Evolutionary conservation across 2,888 invertebrate species (phyloP), one percentile per base, ranked within the genome.

Genomic region (Drosophila yooni): DNA sequence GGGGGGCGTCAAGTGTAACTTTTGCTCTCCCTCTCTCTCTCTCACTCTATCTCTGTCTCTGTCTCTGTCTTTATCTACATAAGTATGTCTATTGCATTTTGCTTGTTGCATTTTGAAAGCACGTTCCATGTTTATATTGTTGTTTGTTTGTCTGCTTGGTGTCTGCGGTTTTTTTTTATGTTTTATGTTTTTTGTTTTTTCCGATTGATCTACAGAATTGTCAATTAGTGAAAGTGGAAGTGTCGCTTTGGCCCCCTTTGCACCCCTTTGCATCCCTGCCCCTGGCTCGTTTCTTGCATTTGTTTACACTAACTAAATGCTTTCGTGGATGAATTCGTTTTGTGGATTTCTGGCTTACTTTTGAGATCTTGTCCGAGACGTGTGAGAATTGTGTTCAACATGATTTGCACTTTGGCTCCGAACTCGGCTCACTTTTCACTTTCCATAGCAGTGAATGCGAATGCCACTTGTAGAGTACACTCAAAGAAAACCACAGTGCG

Each of bases 141-240:
- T 63, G 59, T 58, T 70, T 52, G 74, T 70, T 57, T 76, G 79
- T 76, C 70, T 79, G 71, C 65, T 79, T 70, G 70, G 46, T 76
- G 82, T 79, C 78, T 88, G 79, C 59, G 76, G 81, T 80, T 83
- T 80, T 83, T 67, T 80, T 81, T 80, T 83, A 62, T 75, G 21
- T 34, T 34, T 34, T 34, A 10, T 11, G 75, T 77, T 82, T 81
- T 53, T 64, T 59, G 67, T 77, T 79, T 76, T 77, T 70, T 74
- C 67, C 81, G 73, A 86, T 88, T 75, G 82, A 81, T 81, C 76
- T 72, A 83, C 83, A 90, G 90, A 88, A 90, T 88, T 76, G 79
- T 87, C 90, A 88, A 90, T 90, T 88, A 89, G 88, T 90, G 88
- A 88, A 88, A 88, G 88, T 88, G 87, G 87, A 83, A 88, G 83